Conservation (phyloP, 1,140 invertebrate genomes). For the Pogonomyrmex californicus region DNA sequence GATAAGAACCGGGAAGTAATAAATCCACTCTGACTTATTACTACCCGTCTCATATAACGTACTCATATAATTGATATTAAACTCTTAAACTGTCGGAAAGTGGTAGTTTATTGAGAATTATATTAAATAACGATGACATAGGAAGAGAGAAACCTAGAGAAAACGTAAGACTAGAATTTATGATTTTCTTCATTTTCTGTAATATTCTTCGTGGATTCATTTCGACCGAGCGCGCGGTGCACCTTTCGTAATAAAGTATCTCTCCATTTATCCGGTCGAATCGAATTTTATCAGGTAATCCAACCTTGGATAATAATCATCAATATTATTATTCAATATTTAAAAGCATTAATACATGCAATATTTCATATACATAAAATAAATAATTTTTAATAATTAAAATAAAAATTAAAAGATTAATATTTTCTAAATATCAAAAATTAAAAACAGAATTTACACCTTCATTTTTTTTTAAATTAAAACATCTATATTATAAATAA, state of each 20-base stretch:
- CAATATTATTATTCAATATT: constrained; percentile 27
- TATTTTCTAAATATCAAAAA: neutral
- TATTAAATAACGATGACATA: constrained; percentile 19
- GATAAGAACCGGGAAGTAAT: neutral
- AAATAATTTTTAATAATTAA: neutral
- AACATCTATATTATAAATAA: neutral
- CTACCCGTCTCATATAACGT: neutral
- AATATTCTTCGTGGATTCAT: constrained; percentile 46
- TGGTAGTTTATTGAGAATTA: constrained; percentile 58
- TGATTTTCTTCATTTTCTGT: constrained; percentile 53
- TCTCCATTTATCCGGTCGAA: constrained; percentile 40
- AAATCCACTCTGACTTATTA: neutral
- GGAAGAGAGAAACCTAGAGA: constrained; percentile 12
- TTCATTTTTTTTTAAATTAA: neutral
- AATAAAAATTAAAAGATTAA: neutral
- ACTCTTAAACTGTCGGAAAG: constrained; percentile 58
- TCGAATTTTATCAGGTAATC: constrained; percentile 45
- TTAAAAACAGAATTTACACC: neutral
- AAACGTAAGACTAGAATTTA: constrained; percentile 44
- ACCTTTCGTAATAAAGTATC: constrained; percentile 40
- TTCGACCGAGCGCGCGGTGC: constrained; percentile 33
- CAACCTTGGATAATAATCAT: constrained; percentile 20
- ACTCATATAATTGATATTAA: constrained; percentile 68
- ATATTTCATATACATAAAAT: neutral
- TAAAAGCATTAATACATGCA: neutral